A percentile compares a stretch with the other conserved stretches of the same genome.
phyloP scores from a whole-genome alignment of 2,888 invertebrate species.

The Acleris sparsana region DNA sequence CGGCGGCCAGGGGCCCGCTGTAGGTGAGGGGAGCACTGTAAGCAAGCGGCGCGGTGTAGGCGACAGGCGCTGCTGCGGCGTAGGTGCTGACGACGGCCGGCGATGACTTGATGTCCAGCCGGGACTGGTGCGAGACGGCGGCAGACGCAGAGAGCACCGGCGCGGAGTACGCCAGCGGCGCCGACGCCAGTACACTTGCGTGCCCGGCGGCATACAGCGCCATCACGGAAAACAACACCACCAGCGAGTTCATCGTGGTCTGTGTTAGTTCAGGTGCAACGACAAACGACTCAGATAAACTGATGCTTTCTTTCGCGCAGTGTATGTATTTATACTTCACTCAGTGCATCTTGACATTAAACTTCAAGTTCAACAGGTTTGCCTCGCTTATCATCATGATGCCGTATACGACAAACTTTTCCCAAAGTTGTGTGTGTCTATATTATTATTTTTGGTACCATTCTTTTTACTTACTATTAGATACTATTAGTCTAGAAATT shows the following conservation, averaged over 20 bases:
- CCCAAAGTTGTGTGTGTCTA: not conserved
- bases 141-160: constrained; percentile 53
- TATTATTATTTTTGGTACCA: no score
- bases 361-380: constrained; percentile 72
- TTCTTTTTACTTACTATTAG: no score
- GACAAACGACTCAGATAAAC: constrained; percentile 63
- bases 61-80: constrained; percentile 45
- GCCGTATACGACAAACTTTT: constrained; percentile 33
- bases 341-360: constrained; percentile 57
- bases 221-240: constrained; percentile 86
- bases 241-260: constrained; percentile 85
- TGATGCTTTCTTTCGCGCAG: constrained; percentile 71
- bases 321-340: constrained; percentile 69
- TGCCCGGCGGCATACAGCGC: constrained; percentile 67
- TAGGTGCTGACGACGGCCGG: constrained; percentile 66
- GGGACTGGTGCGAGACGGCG: constrained; percentile 66
- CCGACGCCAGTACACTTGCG: constrained; percentile 46
- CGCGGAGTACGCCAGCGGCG: constrained; percentile 49
- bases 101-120: constrained; percentile 65
- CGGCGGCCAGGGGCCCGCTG: constrained; percentile 50
- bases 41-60: constrained; percentile 48
- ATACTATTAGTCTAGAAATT: no score
- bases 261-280: constrained; percentile 78
- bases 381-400: constrained; percentile 49
- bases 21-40: constrained; percentile 57